Conservation (phyloP, 2,797 vertebrate species). For the Podarcis lilfordi region DNA sequence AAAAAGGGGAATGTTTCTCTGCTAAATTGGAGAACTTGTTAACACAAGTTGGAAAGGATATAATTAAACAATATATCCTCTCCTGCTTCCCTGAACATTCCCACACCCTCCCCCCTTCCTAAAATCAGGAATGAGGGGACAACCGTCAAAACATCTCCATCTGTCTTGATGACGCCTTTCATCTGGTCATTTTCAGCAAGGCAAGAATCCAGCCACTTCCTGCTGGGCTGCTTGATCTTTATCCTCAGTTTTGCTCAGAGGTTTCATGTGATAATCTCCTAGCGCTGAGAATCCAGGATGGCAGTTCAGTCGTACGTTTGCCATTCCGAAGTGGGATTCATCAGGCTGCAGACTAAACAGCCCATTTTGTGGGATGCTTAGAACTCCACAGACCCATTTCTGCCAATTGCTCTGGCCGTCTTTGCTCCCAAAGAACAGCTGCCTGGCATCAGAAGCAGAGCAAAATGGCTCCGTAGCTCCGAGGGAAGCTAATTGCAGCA, state of each 20-base stretch:
- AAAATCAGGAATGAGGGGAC: accelerated
- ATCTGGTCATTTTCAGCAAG: background rate
- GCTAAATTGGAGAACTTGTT: too few species aligned
- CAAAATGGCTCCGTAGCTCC: background rate
- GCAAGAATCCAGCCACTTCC: accelerated
- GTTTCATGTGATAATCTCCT: background rate
- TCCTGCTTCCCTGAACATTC: too few species aligned
- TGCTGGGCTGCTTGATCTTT: accelerated
- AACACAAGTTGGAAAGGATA: too few species aligned
- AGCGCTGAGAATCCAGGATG: background rate
- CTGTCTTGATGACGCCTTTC: accelerated
- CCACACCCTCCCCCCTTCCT: too few species aligned
- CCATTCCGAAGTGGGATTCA: background rate
- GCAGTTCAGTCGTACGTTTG: background rate
- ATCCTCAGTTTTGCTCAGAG: accelerated
- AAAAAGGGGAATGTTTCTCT: too few species aligned
- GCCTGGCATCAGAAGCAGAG: background rate
- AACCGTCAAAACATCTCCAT: background rate
- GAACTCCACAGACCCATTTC: background rate
- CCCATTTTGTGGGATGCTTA: slow-evolving; percentile 18
- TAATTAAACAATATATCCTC: too few species aligned
- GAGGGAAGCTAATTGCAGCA: background rate
- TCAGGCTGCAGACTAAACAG: background rate
- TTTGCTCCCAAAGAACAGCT: background rate
- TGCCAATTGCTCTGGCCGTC: background rate